Conservation (phyloP, 2,113 vertebrate species). For the Ictidomys tridecemlineatus region DNA sequence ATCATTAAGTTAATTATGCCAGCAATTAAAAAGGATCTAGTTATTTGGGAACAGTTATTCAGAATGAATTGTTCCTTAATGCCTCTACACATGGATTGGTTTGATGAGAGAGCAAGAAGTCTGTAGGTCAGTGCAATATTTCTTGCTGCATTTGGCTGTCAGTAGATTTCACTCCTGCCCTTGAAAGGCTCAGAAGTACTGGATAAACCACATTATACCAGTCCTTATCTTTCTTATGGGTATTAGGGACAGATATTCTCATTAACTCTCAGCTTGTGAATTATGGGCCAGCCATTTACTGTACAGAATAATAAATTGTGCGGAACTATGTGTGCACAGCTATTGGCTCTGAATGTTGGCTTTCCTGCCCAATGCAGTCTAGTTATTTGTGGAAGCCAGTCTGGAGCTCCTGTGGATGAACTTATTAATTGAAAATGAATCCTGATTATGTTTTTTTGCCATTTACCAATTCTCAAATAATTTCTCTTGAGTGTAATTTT, state of each 20-base stretch:
- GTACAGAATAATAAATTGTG: constrained; percentile 86
- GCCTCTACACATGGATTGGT: constrained; percentile 87
- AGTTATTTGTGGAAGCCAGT: constrained; percentile 45
- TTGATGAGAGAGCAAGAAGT: constrained; percentile 87
- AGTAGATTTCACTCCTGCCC: constrained; percentile 85
- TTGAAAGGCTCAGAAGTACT: constrained; percentile 85
- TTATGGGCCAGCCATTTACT: constrained; percentile 86
- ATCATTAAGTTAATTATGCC: constrained; percentile 92
- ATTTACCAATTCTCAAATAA: constrained; percentile 51
- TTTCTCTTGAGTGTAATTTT: constrained; percentile 62
- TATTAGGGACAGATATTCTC: constrained; percentile 88
- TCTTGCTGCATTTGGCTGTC: constrained; percentile 89
- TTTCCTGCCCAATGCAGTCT: constrained; percentile 54
- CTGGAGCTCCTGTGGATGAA: constrained; percentile 39
- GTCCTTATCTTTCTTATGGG: constrained; percentile 88
- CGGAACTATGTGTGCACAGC: constrained; percentile 66
- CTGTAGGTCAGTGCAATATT: constrained; percentile 89
- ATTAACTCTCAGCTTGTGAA: constrained; percentile 86
- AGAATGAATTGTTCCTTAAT: constrained; percentile 89
- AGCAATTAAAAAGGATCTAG: constrained; percentile 91
- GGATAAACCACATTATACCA: constrained; percentile 84
- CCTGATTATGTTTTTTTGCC: constrained; percentile 31
- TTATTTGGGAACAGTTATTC: constrained; percentile 89
- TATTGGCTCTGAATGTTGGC: constrained; percentile 73
- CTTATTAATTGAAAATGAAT: constrained; percentile 53